These are phyloP conservation scores for Iselma pallidipennis DNA, from an alignment of 2,888 invertebrate species.

Conservation along the genomic window DNA sequence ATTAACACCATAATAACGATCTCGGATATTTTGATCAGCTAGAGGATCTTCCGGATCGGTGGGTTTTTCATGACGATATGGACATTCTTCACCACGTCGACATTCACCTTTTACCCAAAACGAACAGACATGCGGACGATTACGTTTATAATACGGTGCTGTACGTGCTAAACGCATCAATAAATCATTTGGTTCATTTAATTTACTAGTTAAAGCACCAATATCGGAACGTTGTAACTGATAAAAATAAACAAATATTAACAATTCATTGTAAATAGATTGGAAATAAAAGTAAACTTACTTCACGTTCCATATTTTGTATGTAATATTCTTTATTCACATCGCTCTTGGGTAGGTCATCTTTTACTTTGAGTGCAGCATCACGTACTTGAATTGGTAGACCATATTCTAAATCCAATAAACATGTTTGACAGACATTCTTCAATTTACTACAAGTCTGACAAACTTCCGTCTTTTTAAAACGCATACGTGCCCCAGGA, in stretches of 20 bases:
- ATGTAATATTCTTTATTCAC: conserved; percentile 95
- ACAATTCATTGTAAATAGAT: background rate
- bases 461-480: conserved; percentile 96
- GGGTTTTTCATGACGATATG: conserved; percentile 93
- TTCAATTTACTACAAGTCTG: conserved; percentile 94
- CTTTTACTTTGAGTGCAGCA: conserved; percentile 85
- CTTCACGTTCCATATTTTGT: conserved; percentile 86
- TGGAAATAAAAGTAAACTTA: conserved; percentile 44
- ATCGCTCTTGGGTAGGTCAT: conserved; percentile 89
- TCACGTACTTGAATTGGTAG: conserved; percentile 82
- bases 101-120: conserved; percentile 99
- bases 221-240: conserved; percentile 51
- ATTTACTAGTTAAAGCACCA: conserved; percentile 67
- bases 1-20: conserved; percentile 91
- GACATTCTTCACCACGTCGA: conserved; percentile 94
- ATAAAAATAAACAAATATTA: conserved; percentile 21
- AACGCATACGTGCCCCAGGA: conserved; percentile 92
- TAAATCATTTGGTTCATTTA: conserved; percentile 80
- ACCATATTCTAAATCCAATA: conserved; percentile 92
- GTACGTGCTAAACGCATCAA: conserved; percentile 87
- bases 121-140: conserved; percentile 93
- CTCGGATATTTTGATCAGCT: conserved; percentile 94
- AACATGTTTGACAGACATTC: conserved; percentile 95
- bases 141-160: conserved; percentile 93
- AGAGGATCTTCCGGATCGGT: conserved; percentile 97